Base-by-base conservation (phyloP, 2,888 invertebrate genomes). In the Pterostichus madidus region DNA sequence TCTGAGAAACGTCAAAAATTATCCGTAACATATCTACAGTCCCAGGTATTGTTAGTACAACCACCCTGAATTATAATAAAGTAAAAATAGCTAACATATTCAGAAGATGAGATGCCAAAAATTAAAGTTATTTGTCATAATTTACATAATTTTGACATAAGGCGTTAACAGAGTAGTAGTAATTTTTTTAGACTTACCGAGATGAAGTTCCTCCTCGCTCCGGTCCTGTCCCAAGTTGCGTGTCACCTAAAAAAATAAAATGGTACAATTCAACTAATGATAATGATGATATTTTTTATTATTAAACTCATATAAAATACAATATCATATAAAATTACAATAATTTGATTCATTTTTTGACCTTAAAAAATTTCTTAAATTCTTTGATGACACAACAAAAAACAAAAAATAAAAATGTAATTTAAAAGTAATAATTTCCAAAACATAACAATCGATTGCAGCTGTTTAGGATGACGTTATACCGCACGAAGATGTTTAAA, bases 301-400 rank as follows among this genome's bases (percentile, higher is more conserved):
- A 39, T 39, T 39, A 39, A 39, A 6, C 1, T 39, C 5, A 39
- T 39, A 39, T 7, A 39, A 39, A 39, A 39, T 39, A n/a, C n/a
- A n/a, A n/a, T n/a, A n/a, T 39, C 5, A 39, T 39, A 39, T 7
- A 39, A 39, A 39, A 39, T 39, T 39, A 6, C 39, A 39, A 3
- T 5, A 64, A 32, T 64, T 64, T 64, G 35, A 64, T 32, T 64
- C n/a, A 64, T 64, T 10, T 49, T n/a, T 13, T 49, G n/a, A 49
- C n/a, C 49, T 11, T 5, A 3, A 39, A 7, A 39, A 39, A 39
- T 49, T n/a, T 7, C 11, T 31, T 11, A 52, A 52, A 52, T 56
- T 17, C 8, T 49, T 49, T 49, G n/a, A 49, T 49, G 11, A 11
- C 11, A 10, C 11, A 11, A 7, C 44, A 11, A 11, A 49, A 49